These are phyloP conservation scores for Corythornis madagascariensis DNA, from an alignment of 2,113 vertebrate genomes.

Conservation along the genomic window DNA sequence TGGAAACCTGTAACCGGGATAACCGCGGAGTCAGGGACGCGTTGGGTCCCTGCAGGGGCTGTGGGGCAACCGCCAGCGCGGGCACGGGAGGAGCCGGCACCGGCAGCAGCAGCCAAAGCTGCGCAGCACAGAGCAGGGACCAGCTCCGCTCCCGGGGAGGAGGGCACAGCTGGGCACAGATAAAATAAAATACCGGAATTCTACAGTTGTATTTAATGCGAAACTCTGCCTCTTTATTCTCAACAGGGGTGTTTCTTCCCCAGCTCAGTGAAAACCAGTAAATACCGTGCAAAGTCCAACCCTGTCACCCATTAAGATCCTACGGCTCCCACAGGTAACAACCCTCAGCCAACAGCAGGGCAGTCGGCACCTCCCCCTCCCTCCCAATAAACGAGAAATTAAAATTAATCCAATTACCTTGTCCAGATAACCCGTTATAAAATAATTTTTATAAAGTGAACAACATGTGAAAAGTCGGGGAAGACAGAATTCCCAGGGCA, in stretches of 20 bases:
- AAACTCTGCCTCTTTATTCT: neutral
- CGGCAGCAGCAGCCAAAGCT: too few species aligned
- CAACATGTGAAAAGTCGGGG: neutral
- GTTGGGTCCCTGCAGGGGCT: too few species aligned
- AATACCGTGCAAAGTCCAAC: neutral
- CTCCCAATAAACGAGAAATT: neutral
- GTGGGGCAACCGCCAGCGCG: too few species aligned
- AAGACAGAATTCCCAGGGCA: neutral
- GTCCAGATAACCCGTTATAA: neutral
- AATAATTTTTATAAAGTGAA: neutral
- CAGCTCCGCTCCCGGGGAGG: neutral
- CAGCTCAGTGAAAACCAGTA: too few species aligned
- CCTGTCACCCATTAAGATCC: rapidly evolving
- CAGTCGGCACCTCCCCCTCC: neutral
- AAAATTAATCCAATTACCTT: neutral
- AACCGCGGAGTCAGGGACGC: too few species aligned
- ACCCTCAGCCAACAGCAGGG: rapidly evolving
- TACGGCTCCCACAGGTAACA: neutral
- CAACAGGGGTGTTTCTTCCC: too few species aligned
- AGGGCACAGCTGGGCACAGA: too few species aligned
- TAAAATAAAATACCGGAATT: neutral
- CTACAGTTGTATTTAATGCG: neutral
- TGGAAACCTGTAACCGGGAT: too few species aligned
- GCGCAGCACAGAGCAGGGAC: neutral
- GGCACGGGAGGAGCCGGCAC: too few species aligned